A percentile compares a stretch with the other conserved stretches of the same genome.
phyloP scores from a whole-genome alignment of 2,113 vertebrate genomes.

The Cyphotilapia sp. region DNA sequence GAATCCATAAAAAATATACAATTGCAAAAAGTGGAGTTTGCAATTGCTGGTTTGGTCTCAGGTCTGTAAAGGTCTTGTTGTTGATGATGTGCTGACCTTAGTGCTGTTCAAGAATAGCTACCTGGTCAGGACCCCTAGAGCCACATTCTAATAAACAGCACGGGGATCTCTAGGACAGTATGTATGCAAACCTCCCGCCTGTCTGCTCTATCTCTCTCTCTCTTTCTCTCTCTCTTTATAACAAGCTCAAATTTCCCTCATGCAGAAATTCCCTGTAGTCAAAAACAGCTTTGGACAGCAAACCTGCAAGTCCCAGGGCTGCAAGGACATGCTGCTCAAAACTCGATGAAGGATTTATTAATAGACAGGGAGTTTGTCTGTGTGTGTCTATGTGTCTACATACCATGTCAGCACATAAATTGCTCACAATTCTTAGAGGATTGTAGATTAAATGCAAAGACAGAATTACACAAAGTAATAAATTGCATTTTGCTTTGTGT shows the following conservation, averaged over 20 bases:
- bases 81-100: slow-evolving; percentile 45
- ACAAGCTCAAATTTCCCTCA: slow-evolving; percentile 53
- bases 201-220: neutral
- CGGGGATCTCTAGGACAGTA: slow-evolving; percentile 19
- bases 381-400: neutral
- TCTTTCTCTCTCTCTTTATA: slow-evolving; percentile 30
- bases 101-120: slow-evolving; percentile 48
- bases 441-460: neutral
- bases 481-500: neutral
- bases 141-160: slow-evolving; percentile 51
- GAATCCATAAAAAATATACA: neutral
- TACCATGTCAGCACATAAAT: neutral
- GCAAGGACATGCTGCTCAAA: slow-evolving; percentile 49
- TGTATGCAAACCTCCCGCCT: neutral
- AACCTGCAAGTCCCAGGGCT: slow-evolving; percentile 28
- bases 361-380: slow-evolving; percentile 24
- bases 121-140: slow-evolving; percentile 29
- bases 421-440: slow-evolving; percentile 10
- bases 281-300: slow-evolving; percentile 56
- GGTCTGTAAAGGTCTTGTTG: neutral
- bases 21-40: neutral
- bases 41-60: neutral
- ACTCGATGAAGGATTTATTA: slow-evolving; percentile 43
- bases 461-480: slow-evolving; percentile 11
- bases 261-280: slow-evolving; percentile 39